These are phyloP conservation scores for Ctenopoma multispine DNA, from an alignment of 2,797 vertebrate genomes.

Conservation along the genomic window DNA sequence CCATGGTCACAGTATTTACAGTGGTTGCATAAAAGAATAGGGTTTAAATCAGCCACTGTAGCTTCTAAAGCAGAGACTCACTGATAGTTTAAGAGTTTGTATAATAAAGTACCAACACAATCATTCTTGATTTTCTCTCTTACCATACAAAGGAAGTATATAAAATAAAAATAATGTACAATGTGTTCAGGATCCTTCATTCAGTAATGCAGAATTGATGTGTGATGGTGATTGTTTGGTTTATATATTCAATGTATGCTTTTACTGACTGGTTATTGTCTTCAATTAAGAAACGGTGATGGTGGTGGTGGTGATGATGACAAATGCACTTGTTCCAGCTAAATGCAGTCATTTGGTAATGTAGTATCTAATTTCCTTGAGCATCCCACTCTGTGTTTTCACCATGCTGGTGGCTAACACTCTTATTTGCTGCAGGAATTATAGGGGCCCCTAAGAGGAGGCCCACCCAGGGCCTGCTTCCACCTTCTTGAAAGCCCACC, in stretches of 20 bases:
- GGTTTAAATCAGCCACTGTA: constrained; percentile 25
- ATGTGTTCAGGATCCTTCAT: constrained; percentile 12
- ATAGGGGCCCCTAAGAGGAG: constrained; percentile 71
- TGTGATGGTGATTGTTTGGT: constrained; percentile 1
- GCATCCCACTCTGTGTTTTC: constrained; percentile 43
- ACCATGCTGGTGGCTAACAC: constrained; percentile 59
- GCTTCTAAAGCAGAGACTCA: constrained; percentile 18
- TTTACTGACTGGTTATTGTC: constrained; percentile 39
- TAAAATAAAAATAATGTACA: neutral
- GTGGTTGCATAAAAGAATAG: constrained; percentile 36
- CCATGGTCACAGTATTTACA: constrained; percentile 67
- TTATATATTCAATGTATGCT: constrained; percentile 18
- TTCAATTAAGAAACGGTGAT: constrained; percentile 37
- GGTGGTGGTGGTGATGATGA: constrained; percentile 44
- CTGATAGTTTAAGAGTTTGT: constrained; percentile 11
- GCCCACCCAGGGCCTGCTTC: constrained; percentile 74
- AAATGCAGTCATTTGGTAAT: constrained; percentile 61
- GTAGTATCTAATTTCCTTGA: constrained; percentile 59
- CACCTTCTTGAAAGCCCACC: constrained; percentile 63
- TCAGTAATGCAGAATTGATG: constrained; percentile 3
- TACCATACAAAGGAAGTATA: neutral
- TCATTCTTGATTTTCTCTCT: constrained; percentile 4
- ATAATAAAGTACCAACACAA: constrained; percentile 11
- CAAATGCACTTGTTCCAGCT: constrained; percentile 60
- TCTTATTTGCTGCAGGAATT: constrained; percentile 74